A percentile compares a stretch with the other conserved stretches of the same genome.
Evolutionary conservation across 2,888 invertebrate species (phyloP).

Genomic region (Nephrocerus scutellatus): DNA sequence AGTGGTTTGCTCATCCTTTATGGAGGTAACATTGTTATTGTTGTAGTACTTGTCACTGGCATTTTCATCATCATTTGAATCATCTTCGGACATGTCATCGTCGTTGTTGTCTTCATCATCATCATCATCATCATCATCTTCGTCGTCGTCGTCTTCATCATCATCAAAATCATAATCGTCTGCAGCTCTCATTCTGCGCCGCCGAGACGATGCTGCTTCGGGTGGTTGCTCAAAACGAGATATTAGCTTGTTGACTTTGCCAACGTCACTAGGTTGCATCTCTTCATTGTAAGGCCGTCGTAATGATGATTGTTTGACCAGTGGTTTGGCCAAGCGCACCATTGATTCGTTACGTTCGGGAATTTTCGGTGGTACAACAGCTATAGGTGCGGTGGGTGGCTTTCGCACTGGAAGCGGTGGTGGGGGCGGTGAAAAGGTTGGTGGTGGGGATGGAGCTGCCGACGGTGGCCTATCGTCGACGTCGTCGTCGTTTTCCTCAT

Average conservation of each 20-base stretch:
- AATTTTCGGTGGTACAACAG: slow-evolving; percentile 24
- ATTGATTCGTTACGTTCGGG: slow-evolving; percentile 34
- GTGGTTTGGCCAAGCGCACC: slow-evolving; percentile 33
- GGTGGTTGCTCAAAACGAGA: slow-evolving; percentile 36
- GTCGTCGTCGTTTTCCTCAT: slow-evolving; percentile 12
- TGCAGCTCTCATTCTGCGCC: slow-evolving; percentile 24
- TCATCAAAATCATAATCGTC: slow-evolving; percentile 30
- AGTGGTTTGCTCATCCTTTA: slow-evolving; percentile 19
- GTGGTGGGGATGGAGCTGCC: slow-evolving; percentile 30
- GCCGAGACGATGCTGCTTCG: slow-evolving; percentile 15
- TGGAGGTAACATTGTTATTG: slow-evolving; percentile 5
- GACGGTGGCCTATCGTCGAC: slow-evolving; percentile 29
- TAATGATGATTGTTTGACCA: slow-evolving; percentile 42
- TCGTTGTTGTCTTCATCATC: slow-evolving; percentile 4
- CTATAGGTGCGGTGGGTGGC: slow-evolving; percentile 18
- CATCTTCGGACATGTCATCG: neutral
- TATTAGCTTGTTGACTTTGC: slow-evolving; percentile 44
- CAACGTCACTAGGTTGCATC: slow-evolving; percentile 38
- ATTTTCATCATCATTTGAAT: slow-evolving; percentile 10
- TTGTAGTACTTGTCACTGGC: slow-evolving; percentile 7
- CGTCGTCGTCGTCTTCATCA: slow-evolving; percentile 22
- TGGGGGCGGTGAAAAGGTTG: slow-evolving; percentile 33
- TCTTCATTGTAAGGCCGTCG: slow-evolving; percentile 41
- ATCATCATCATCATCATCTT: neutral
- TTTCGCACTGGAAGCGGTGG: slow-evolving; percentile 32